Evolutionary conservation across 2,113 vertebrate genomes (phyloP), one percentile per base, ranked within the genome.

Genomic region (Odontesthes bonariensis): DNA sequence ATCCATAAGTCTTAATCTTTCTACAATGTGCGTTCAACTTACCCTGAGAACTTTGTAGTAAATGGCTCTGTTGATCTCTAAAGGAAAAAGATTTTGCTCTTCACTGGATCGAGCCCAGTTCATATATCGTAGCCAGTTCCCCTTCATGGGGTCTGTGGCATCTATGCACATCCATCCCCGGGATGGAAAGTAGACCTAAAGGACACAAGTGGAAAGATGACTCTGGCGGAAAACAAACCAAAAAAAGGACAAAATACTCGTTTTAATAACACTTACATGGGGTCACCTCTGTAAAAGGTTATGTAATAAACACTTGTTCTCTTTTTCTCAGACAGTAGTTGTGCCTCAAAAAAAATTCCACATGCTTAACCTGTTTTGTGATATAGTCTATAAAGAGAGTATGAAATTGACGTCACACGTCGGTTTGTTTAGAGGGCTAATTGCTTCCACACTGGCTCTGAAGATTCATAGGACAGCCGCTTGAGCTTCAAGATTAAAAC

Each of bases 111-210:
- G 94, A 1, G 96, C 96, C 97, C 97, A 98, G 83, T 98, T 98
- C 66, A 98, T 95, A 57, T 97, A 98, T 0, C 96, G 95, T 23
- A 97, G 88, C 97, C 97, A 98, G 84, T 98, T 99, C 19, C 97
- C 97, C 71, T 97, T 97, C 86, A 91, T 79, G 1, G 96, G 97
- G 71, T 98, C 96, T 0, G 97, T 97, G 84, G 97, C 97, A 38
- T 98, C 97, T 2, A 98, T 93, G 88, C 97, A 99, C 96, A 98
- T 97, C 96, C 97, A 98, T 5, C 96, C 96, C 82, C 96, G 69
- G 23, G 96, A 94, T 8, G 96, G 97, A 83, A 97, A 99, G 81
- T 98, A 97, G 0, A 98, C 96, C 97, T 89, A 71, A 59, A 49
- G 69, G 13, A 20, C 42, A 85, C 11, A 58, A 2, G 35, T 20